Percentiles rank a stretch among this genome's conserved stretches.
Evolutionary conservation across 2,797 vertebrate species (phyloP).

Genomic region (Rachycentron canadum): DNA sequence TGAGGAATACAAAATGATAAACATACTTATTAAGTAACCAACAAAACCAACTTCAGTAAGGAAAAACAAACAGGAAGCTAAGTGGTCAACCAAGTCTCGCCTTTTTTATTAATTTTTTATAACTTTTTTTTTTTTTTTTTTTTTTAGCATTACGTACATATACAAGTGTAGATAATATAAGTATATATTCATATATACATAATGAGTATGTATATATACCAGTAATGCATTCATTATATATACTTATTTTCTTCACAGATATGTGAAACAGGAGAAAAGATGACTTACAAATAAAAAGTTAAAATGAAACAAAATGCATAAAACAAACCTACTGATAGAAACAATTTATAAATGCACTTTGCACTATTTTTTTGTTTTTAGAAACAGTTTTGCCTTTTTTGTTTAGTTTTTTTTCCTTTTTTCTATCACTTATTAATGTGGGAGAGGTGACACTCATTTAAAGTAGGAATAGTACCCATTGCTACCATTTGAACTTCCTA

Average conservation of each 20-base stretch:
- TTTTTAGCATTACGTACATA: constrained; percentile 89
- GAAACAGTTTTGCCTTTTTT: constrained; percentile 74
- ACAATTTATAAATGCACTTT: constrained; percentile 83
- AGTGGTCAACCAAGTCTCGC: constrained; percentile 83
- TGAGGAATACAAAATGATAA: constrained; percentile 71
- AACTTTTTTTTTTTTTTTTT: constrained; percentile 72
- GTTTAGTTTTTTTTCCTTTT: constrained; percentile 54
- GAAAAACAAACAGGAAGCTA: constrained; percentile 78
- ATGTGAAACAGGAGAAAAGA: constrained; percentile 86
- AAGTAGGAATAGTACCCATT: constrained; percentile 99
- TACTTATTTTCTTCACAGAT: constrained; percentile 87
- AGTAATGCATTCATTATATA: constrained; percentile 86
- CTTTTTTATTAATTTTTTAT: constrained; percentile 83
- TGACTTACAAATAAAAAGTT: constrained; percentile 85
- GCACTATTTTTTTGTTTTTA: constrained; percentile 72
- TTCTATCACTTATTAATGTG: constrained; percentile 48
- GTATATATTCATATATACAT: constrained; percentile 89
- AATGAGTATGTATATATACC: constrained; percentile 86
- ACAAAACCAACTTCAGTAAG: constrained; percentile 75
- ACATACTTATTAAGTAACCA: constrained; percentile 73
- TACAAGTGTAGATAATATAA: constrained; percentile 89
- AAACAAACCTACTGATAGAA: constrained; percentile 83
- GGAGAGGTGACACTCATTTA: constrained; percentile 89
- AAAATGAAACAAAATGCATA: constrained; percentile 80
- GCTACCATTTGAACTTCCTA: constrained; percentile 98